Percentiles rank a stretch among this genome's conserved stretches.
Evolutionary conservation across 92 coral and sea anemone species (phyloP).

Genomic region (Porites evermanni): DNA sequence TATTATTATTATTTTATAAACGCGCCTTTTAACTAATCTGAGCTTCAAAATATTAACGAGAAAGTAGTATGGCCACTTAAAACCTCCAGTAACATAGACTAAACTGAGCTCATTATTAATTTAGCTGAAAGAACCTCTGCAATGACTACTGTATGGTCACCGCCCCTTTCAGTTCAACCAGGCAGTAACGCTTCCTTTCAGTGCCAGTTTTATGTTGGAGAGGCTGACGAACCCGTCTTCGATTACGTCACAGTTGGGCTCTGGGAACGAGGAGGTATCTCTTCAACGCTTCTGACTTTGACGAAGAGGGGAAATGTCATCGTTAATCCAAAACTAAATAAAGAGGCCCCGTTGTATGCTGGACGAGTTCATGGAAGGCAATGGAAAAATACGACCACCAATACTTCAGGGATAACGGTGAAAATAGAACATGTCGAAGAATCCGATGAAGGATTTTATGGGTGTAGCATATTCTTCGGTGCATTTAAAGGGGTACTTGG

Average conservation of each 20-base stretch:
- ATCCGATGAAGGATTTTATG: conserved; percentile 5
- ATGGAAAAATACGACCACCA: not conserved
- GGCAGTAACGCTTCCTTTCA: not conserved
- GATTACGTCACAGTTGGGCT: conserved; percentile 8
- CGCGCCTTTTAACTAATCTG: too few species aligned
- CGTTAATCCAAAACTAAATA: not conserved
- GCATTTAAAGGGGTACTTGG: conserved; percentile 9
- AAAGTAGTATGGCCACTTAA: too few species aligned
- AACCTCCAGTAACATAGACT: too few species aligned
- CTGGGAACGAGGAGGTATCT: conserved; percentile 13
- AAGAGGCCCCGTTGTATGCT: not conserved
- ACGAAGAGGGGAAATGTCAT: not conserved
- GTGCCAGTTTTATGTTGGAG: not conserved
- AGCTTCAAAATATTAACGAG: too few species aligned
- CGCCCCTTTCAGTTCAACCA: not conserved
- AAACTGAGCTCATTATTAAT: too few species aligned
- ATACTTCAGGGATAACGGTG: conserved; percentile 2
- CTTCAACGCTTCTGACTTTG: not conserved
- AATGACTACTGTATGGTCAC: not conserved
- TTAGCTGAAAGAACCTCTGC: too few species aligned
- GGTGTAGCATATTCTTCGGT: conserved; percentile 30
- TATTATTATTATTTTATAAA: too few species aligned
- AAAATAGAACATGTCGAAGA: not conserved
- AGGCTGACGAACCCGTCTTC: not conserved
- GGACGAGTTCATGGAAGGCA: not conserved